Percentiles rank a stretch among this genome's conserved stretches.
phyloP scores from a whole-genome alignment of 2,888 invertebrate species.

The Volucella inflata region DNA sequence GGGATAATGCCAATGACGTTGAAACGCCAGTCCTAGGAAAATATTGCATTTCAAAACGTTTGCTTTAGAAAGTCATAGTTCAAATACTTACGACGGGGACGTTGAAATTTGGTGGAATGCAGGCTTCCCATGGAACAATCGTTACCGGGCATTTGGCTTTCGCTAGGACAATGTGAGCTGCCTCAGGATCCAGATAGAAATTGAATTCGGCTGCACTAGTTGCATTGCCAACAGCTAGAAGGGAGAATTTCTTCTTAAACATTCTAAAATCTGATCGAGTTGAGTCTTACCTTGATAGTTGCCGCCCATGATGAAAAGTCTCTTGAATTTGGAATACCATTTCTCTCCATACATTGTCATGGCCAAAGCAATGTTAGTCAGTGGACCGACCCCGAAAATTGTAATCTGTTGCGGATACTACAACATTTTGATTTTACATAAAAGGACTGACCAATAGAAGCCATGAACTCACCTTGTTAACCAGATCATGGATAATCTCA shows the following conservation, averaged over 20 bases:
- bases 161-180: constrained; percentile 88
- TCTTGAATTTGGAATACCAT: constrained; percentile 86
- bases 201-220: constrained; percentile 84
- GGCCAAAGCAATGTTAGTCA: constrained; percentile 91
- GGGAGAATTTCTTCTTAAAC: not conserved
- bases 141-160: constrained; percentile 85
- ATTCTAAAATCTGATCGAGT: constrained; percentile 61
- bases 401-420: constrained; percentile 81
- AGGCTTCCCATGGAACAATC: constrained; percentile 89
- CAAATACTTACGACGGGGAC: constrained; percentile 79
- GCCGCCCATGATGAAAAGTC: constrained; percentile 91
- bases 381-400: constrained; percentile 88
- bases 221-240: constrained; percentile 85
- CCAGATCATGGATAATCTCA: constrained; percentile 85
- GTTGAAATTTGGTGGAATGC: constrained; percentile 81
- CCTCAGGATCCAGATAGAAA: constrained; percentile 90
- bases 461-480: constrained; percentile 84
- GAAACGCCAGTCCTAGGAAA: constrained; percentile 84
- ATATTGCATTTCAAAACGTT: not conserved
- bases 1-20: constrained; percentile 79
- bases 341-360: constrained; percentile 86
- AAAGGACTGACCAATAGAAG: not conserved
- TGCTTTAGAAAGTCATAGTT: not conserved
- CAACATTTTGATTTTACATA: not conserved
- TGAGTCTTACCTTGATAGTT: constrained; percentile 86